Evolutionary conservation across 37 sponge, comb jelly and placozoan genomes (phyloP).

Genomic region (Crambe crambe): DNA sequence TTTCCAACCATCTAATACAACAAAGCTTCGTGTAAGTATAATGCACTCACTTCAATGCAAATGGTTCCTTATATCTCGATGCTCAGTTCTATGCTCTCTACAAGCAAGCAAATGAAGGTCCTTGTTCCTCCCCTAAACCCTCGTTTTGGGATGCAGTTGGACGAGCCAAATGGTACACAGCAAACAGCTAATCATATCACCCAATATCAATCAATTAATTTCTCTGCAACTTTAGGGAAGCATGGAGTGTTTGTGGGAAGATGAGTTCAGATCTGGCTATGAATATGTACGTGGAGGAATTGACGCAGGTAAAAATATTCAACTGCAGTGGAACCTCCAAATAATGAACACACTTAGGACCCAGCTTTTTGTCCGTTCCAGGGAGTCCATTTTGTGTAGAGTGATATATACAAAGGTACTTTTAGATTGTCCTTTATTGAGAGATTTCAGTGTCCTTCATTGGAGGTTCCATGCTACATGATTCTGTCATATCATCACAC

Average conservation of each 20-base stretch:
- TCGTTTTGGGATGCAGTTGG: constrained; percentile 60
- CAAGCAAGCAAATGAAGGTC: constrained; percentile 73
- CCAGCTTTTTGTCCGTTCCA: too few relatives aligned
- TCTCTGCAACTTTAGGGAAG: constrained; percentile 30
- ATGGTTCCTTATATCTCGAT: not conserved
- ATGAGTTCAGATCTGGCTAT: constrained; percentile 42
- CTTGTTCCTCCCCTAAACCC: constrained; percentile 55
- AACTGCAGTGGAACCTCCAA: too few relatives aligned
- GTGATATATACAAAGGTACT: not conserved
- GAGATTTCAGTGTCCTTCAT: too few relatives aligned
- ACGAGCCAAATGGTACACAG: constrained; percentile 74
- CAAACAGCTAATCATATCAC: not conserved
- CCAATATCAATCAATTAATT: not conserved
- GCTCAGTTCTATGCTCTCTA: constrained; percentile 80
- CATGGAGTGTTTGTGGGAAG: constrained; percentile 43
- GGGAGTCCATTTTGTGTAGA: not conserved
- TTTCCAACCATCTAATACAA: constrained; percentile 59
- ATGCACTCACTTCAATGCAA: not conserved
- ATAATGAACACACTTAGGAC: too few relatives aligned
- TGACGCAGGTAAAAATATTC: constrained; percentile 42
- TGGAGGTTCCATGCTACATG: too few relatives aligned
- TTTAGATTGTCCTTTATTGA: not conserved
- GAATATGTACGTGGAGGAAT: constrained; percentile 49
- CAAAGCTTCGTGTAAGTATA: constrained; percentile 62
- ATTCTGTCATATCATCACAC: too few relatives aligned